phyloP scores from a whole-genome alignment of 2,113 vertebrate genomes.

The Hiodon alosoides region DNA sequence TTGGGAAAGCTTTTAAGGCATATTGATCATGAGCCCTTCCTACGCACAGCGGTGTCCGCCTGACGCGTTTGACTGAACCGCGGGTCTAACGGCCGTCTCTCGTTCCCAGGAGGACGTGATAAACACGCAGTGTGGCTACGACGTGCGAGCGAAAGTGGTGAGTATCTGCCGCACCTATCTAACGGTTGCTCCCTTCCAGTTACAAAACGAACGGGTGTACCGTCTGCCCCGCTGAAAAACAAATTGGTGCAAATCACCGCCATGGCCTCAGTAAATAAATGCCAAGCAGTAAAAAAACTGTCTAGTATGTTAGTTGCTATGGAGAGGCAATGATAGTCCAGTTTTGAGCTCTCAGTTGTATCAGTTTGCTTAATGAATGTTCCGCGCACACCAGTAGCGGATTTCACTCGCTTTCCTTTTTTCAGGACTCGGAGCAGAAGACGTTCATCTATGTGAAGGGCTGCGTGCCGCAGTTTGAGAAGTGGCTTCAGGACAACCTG shows the following conservation, averaged over 20 bases:
- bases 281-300: too few relatives aligned
- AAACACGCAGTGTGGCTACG: constrained; percentile 96
- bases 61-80: too few relatives aligned
- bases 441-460: constrained; percentile 92
- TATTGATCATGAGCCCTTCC: too few relatives aligned
- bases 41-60: too few relatives aligned
- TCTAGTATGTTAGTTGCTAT: too few relatives aligned
- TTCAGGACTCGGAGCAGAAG: constrained; percentile 87
- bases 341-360: constrained; percentile 3
- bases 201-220: too few relatives aligned
- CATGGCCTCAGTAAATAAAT: too few relatives aligned
- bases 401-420: background rate
- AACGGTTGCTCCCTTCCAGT: too few relatives aligned
- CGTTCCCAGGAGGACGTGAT: constrained; percentile 86
- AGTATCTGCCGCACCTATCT: constrained; percentile 40
- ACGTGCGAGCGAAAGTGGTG: constrained; percentile 87
- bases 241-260: too few relatives aligned
- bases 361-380: background rate
- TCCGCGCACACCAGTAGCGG: too few relatives aligned
- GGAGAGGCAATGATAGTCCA: background rate
- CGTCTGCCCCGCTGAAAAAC: too few relatives aligned
- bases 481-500: constrained; percentile 95
- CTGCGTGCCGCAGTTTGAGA: constrained; percentile 97
- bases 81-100: background rate
- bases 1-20: too few relatives aligned